phyloP scores from a whole-genome alignment of 30 jellyfish, hydroid and myxozoan species.

The Pelagia noctiluca region DNA sequence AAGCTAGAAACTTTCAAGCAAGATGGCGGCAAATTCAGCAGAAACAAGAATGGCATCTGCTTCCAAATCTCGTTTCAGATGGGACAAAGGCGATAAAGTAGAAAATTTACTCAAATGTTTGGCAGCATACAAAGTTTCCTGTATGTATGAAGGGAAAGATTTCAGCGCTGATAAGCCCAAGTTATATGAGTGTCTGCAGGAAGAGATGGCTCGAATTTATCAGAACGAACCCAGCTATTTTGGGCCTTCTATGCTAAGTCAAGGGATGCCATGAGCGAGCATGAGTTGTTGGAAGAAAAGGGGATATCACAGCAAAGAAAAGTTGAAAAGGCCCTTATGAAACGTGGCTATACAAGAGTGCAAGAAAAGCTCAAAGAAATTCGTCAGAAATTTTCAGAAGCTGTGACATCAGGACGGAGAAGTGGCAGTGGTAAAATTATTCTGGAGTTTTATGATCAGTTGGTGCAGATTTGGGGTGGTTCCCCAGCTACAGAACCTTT shows the following conservation, averaged over 20 bases:
- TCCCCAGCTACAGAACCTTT: constrained; percentile 5
- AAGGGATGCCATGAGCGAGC: too few relatives aligned
- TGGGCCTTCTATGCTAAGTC: constrained; percentile 20
- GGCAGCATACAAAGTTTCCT: constrained; percentile 5
- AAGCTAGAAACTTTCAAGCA: not conserved
- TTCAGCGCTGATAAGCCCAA: constrained; percentile 50
- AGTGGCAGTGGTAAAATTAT: constrained; percentile 66
- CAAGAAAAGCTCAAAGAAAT: constrained; percentile 29
- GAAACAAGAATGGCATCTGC: not conserved
- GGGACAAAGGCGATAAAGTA: constrained; percentile 57
- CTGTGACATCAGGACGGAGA: constrained; percentile 17
- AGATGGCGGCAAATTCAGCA: constrained; percentile 45
- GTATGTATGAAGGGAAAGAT: constrained; percentile 31
- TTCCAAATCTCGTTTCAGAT: not conserved
- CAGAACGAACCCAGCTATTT: not conserved
- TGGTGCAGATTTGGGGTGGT: constrained; percentile 13
- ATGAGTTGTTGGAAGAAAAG: too few relatives aligned
- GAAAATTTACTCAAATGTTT: constrained; percentile 38
- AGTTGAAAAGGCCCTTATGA: constrained; percentile 5
- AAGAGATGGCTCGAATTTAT: constrained; percentile 11
- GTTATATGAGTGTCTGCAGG: not conserved
- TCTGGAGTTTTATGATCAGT: not conserved
- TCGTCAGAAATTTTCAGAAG: constrained; percentile 31
- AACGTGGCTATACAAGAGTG: constrained; percentile 48
- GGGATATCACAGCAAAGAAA: not conserved